Conservation (phyloP, 2,113 vertebrate species). For the Halichoerus grypus region DNA sequence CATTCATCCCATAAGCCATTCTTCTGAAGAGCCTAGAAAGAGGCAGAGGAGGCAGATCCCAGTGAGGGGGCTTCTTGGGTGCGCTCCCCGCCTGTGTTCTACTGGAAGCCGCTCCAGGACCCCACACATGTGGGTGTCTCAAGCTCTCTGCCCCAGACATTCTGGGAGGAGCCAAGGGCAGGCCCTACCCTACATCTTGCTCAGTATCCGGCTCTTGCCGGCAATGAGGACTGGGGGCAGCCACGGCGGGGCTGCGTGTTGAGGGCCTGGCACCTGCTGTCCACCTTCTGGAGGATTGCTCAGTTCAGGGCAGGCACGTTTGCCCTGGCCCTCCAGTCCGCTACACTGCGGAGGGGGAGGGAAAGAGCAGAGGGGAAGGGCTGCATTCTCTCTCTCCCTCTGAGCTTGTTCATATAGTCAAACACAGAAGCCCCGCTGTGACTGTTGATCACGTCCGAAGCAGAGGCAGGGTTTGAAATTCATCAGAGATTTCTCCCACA, state of each 20-base stretch:
- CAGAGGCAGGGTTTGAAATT: constrained; percentile 64
- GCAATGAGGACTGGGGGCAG: rapidly evolving
- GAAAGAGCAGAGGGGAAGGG: not conserved
- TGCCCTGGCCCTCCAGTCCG: not conserved
- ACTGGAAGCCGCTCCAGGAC: rapidly evolving
- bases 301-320: not conserved
- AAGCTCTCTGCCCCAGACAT: not conserved
- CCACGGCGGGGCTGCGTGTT: not conserved
- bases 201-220: not conserved
- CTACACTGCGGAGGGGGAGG: not conserved
- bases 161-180: not conserved
- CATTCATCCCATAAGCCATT: not conserved
- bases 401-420: constrained; percentile 19
- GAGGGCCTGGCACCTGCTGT: rapidly evolving
- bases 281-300: not conserved
- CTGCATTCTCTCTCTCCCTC: not conserved
- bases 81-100: rapidly evolving
- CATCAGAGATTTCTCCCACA: constrained; percentile 25
- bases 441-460: constrained; percentile 40
- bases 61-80: rapidly evolving
- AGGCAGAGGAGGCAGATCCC: not conserved
- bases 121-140: rapidly evolving
- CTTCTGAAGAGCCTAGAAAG: not conserved
- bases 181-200: not conserved
- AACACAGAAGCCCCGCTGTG: constrained; percentile 57